Evolutionary conservation across 2,888 invertebrate species (phyloP).

Genomic region (Galerucella pusilla): DNA sequence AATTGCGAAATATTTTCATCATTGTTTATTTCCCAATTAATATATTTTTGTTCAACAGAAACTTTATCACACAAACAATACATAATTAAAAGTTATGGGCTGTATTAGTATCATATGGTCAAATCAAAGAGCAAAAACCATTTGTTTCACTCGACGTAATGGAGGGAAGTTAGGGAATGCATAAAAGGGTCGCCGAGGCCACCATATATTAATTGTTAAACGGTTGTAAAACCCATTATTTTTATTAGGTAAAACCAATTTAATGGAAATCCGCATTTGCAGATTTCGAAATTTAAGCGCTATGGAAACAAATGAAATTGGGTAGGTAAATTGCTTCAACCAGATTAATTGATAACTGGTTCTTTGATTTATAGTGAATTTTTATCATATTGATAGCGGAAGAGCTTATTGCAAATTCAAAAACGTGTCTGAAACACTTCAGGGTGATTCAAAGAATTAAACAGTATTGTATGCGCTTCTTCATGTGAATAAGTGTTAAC

Average conservation of each 20-base stretch:
- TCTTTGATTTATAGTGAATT: neutral
- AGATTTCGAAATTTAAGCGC: neutral
- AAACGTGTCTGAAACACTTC: too few species aligned
- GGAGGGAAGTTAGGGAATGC: neutral
- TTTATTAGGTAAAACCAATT: conserved; percentile 17
- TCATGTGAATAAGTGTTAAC: too few species aligned
- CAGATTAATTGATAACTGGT: neutral
- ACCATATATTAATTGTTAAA: conserved; percentile 15
- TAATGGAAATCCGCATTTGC: conserved; percentile 8
- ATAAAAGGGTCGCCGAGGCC: conserved; percentile 2
- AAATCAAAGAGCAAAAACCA: neutral
- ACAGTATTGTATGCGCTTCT: too few species aligned
- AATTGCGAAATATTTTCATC: too few species aligned
- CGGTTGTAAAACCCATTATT: conserved; percentile 15
- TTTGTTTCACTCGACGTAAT: neutral
- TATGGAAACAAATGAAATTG: neutral
- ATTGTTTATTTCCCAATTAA: neutral
- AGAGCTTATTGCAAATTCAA: too few species aligned
- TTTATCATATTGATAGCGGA: too few species aligned
- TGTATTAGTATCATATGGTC: neutral
- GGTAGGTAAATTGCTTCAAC: neutral
- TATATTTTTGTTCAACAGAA: neutral
- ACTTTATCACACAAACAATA: neutral
- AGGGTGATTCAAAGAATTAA: too few species aligned
- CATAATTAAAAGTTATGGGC: neutral